Percentiles rank a stretch among this genome's conserved stretches.
Evolutionary conservation across 2,797 vertebrate genomes (phyloP).

Genomic region (Cryptoprocta ferox): DNA sequence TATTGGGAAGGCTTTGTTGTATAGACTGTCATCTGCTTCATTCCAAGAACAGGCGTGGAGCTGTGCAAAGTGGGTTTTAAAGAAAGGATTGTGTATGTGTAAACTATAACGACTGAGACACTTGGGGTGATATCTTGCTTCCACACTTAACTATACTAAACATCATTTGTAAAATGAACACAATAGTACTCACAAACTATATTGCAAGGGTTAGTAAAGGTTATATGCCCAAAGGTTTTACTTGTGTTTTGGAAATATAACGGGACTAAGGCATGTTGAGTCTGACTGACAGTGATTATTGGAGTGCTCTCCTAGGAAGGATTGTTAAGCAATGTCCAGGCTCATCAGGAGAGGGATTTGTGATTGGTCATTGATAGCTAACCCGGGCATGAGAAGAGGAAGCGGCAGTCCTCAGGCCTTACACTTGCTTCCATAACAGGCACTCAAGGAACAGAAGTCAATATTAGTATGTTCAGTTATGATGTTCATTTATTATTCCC

Average conservation of each 20-base stretch:
- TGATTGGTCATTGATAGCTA: not conserved
- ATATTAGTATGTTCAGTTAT: not conserved
- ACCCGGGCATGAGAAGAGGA: not conserved
- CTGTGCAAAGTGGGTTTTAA: not conserved
- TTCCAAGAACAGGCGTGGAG: not conserved
- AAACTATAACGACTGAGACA: not conserved
- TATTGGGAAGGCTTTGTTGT: not conserved
- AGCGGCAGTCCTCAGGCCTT: not conserved
- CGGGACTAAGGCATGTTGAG: not conserved
- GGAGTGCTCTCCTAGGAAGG: not conserved
- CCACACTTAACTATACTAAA: not conserved
- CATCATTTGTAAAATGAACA: not conserved
- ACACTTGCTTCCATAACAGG: not conserved
- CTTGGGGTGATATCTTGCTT: not conserved
- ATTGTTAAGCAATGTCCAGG: not conserved
- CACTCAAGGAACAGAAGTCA: not conserved
- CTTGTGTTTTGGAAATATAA: not conserved
- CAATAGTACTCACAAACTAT: not conserved
- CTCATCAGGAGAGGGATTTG: not conserved
- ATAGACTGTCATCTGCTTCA: not conserved
- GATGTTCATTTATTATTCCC: not conserved
- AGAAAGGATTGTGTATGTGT: not conserved
- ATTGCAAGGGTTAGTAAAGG: not conserved
- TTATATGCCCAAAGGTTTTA: not conserved
- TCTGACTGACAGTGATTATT: not conserved